phyloP scores from a whole-genome alignment of 2,113 vertebrate species.

The Antechinus stuartii region DNA sequence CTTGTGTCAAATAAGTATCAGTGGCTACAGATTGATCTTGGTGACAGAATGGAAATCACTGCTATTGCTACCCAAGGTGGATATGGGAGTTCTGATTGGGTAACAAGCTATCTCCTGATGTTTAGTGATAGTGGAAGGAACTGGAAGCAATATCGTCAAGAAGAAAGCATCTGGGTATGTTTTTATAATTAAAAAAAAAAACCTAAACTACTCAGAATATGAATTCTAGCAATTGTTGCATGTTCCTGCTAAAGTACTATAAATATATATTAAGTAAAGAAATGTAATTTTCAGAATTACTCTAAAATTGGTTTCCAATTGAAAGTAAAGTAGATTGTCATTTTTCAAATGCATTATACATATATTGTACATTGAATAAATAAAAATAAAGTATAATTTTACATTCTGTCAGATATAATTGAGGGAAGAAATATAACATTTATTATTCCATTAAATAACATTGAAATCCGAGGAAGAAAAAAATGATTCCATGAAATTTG shows the following conservation, averaged over 20 bases:
- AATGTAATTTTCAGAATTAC: slow-evolving; percentile 36
- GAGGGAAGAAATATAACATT: not conserved
- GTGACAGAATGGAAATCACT: slow-evolving; percentile 90
- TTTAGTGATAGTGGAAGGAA: slow-evolving; percentile 94
- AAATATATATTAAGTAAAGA: not conserved
- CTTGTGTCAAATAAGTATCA: slow-evolving; percentile 92
- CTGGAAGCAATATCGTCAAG: slow-evolving; percentile 94
- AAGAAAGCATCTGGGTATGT: slow-evolving; percentile 94
- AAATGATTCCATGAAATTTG: not conserved
- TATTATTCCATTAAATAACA: slow-evolving; percentile 16
- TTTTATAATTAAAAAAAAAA: slow-evolving; percentile 28
- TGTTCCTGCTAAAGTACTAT: not conserved
- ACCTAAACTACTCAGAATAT: not conserved
- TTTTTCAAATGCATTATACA: slow-evolving; percentile 17
- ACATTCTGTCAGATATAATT: not conserved
- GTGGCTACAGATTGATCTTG: slow-evolving; percentile 94
- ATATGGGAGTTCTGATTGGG: slow-evolving; percentile 95
- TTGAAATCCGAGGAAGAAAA: slow-evolving; percentile 10
- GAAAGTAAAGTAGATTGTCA: not conserved
- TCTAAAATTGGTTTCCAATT: slow-evolving; percentile 23
- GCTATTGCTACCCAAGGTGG: slow-evolving; percentile 94
- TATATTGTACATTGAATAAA: slow-evolving; percentile 27
- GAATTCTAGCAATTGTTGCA: accelerated
- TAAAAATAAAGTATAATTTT: slow-evolving; percentile 40
- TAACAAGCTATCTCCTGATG: slow-evolving; percentile 92